Conservation (phyloP, 2,888 invertebrate species). For the Leptopilina syphax region DNA sequence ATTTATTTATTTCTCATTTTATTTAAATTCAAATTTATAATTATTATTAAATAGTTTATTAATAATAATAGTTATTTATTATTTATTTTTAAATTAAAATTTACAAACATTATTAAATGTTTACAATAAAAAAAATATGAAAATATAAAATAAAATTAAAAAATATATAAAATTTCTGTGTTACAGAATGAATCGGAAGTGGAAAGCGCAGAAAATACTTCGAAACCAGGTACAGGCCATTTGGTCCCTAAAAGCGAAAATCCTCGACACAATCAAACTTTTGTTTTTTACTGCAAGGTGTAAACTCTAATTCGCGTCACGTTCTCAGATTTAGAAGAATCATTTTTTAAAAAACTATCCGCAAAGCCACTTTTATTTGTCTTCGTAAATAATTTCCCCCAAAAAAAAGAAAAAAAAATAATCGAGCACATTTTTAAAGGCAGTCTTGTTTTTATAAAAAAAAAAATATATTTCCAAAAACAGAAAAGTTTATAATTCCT, state of each 20-base stretch:
- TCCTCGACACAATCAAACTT: conserved; percentile 66
- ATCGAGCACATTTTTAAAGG: conserved; percentile 10
- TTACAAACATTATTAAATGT: background rate
- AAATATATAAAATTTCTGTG: conserved; percentile 40
- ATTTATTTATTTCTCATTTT: too few species aligned
- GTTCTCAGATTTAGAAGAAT: background rate
- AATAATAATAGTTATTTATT: too few species aligned
- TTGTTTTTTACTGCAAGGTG: conserved; percentile 74
- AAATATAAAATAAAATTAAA: background rate
- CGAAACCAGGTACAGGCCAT: conserved; percentile 71
- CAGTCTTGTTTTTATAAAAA: background rate
- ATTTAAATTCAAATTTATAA: too few species aligned
- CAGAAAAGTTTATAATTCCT: too few species aligned
- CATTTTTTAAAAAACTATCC: background rate
- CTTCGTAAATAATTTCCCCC: background rate
- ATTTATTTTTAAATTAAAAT: too few species aligned
- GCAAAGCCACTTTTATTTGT: background rate
- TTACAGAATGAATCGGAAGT: conserved; percentile 62
- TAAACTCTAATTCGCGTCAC: conserved; percentile 56
- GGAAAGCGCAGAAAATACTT: conserved; percentile 55
- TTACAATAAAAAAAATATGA: background rate
- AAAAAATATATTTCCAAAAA: too few species aligned
- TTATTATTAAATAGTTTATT: too few species aligned
- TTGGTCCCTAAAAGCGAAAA: conserved; percentile 68
- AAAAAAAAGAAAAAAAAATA: background rate